phyloP scores from a whole-genome alignment of 2,113 vertebrate genomes.

The Mesoclemmys tuberculata region DNA sequence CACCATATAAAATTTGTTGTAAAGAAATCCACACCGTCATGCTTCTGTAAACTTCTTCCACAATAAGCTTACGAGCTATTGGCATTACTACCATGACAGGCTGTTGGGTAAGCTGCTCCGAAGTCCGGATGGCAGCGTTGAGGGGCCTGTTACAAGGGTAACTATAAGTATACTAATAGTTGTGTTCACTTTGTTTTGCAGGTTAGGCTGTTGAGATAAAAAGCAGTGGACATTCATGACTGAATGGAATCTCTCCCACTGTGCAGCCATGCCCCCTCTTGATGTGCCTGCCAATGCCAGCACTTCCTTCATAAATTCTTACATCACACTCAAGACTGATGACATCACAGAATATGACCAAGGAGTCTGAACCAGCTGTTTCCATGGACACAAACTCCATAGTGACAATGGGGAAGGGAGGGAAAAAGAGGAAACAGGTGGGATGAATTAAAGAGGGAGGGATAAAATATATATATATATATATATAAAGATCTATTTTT shows the following conservation, averaged over 20 bases:
- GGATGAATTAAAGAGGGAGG: constrained; percentile 80
- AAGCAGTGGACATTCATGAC: constrained; percentile 74
- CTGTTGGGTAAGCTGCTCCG: background rate
- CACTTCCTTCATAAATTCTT: constrained; percentile 81
- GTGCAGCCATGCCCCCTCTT: constrained; percentile 77
- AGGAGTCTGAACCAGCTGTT: constrained; percentile 84
- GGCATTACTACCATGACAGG: background rate
- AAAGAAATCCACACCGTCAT: accelerated
- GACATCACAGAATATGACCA: constrained; percentile 81
- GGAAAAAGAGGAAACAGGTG: constrained; percentile 73
- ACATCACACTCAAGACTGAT: constrained; percentile 79
- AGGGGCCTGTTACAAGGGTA: background rate
- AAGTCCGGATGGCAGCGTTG: background rate
- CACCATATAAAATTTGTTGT: background rate
- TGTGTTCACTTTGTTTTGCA: constrained; percentile 71
- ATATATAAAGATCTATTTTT: constrained; percentile 87
- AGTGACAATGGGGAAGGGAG: constrained; percentile 82
- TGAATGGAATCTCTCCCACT: constrained; percentile 75
- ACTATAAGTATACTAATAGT: background rate
- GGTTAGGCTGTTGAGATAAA: constrained; percentile 86
- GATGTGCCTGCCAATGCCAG: constrained; percentile 79
- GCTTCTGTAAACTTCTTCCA: accelerated
- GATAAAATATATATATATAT: constrained; percentile 85
- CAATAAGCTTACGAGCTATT: background rate
- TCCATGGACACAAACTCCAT: constrained; percentile 87